Percentiles rank a stretch among this genome's conserved stretches.
Evolutionary conservation across 1,140 invertebrate species (phyloP).

Genomic region (Heliconius melpomene): DNA sequence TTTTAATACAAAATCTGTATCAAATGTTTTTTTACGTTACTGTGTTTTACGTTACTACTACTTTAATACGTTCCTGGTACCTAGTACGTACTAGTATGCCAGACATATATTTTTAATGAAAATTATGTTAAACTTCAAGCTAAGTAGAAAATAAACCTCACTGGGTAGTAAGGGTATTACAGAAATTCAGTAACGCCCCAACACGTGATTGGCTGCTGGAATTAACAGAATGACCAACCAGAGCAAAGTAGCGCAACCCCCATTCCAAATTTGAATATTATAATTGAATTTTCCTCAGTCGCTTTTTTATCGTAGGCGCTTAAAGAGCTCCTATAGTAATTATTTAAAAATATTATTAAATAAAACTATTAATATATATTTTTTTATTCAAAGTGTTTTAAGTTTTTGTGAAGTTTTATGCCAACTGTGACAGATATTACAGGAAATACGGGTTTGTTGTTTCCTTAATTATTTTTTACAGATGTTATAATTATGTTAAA

Average conservation of each 20-base stretch:
- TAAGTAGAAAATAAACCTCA: background rate
- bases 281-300: slow-evolving; percentile 56
- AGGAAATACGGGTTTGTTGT: slow-evolving; percentile 46
- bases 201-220: slow-evolving; percentile 38
- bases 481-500: background rate
- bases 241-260: slow-evolving; percentile 39
- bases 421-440: slow-evolving; percentile 59
- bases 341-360: slow-evolving; percentile 17
- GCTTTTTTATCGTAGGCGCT: slow-evolving; percentile 18
- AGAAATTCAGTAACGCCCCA: slow-evolving; percentile 34
- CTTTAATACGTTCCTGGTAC: too few relatives aligned
- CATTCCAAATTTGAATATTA: slow-evolving; percentile 61
- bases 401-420: slow-evolving; percentile 50
- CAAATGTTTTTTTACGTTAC: too few relatives aligned
- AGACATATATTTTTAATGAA: background rate
- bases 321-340: slow-evolving; percentile 29
- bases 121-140: background rate
- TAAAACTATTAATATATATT: slow-evolving; percentile 19
- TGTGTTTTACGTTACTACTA: too few relatives aligned
- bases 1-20: too few relatives aligned
- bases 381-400: slow-evolving; percentile 29
- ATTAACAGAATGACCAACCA: slow-evolving; percentile 46
- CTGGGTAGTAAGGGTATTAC: background rate
- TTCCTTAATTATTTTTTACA: background rate
- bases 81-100: too few relatives aligned